Percentiles rank a stretch among this genome's conserved stretches.
Evolutionary conservation across 2,797 vertebrate species (phyloP).

Genomic region (Mycteria americana): DNA sequence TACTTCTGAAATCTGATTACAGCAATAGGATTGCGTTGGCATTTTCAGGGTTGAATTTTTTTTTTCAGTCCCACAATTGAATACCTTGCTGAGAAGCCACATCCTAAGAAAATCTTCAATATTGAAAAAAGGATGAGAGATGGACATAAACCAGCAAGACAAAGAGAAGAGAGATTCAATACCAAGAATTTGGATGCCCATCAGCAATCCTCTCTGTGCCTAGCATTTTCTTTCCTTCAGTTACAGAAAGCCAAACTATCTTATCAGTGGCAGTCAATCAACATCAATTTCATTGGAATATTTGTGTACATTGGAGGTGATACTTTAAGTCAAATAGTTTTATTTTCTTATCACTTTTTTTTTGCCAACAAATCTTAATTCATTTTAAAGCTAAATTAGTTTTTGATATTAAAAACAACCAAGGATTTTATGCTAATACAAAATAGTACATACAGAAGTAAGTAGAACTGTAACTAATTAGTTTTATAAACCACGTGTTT

Average conservation of each 20-base stretch:
- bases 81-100: background rate
- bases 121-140: background rate
- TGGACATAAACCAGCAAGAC: background rate
- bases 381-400: background rate
- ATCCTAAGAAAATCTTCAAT: background rate
- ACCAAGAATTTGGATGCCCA: background rate
- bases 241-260: background rate
- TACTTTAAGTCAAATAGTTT: background rate
- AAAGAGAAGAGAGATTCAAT: background rate
- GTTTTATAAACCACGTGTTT: background rate
- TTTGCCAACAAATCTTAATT: background rate
- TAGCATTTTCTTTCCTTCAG: background rate
- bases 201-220: background rate
- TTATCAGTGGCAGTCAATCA: background rate
- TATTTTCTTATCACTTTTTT: background rate
- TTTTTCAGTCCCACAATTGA: background rate
- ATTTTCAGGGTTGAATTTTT: background rate
- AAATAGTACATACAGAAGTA: background rate
- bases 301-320: background rate
- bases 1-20: background rate
- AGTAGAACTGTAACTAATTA: background rate
- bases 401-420: background rate
- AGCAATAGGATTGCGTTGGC: background rate
- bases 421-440: background rate
- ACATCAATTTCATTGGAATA: background rate